Percentiles rank a stretch among this genome's conserved stretches.
phyloP scores from a whole-genome alignment of 2,888 invertebrate species.

The Myathropa florea region DNA sequence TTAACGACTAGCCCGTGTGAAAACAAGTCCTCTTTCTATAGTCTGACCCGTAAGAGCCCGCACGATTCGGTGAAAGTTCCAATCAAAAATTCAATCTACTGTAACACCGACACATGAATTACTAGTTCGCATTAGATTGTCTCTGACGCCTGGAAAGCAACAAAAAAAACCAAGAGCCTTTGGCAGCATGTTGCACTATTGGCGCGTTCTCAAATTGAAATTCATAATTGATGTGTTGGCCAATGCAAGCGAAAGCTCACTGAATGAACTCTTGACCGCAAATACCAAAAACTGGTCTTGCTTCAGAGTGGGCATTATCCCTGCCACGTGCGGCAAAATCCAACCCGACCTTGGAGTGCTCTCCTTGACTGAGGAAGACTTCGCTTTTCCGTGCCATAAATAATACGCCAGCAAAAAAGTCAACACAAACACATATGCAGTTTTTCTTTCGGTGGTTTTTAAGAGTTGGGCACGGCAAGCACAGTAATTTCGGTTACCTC shows the following conservation, averaged over 20 bases:
- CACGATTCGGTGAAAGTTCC: background rate
- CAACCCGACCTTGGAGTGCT: background rate
- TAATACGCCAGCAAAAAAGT: slow-evolving; percentile 48
- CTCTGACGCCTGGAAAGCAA: slow-evolving; percentile 3
- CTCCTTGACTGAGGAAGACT: background rate
- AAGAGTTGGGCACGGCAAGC: background rate
- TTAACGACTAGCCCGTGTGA: too few species aligned
- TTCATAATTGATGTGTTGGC: slow-evolving; percentile 63
- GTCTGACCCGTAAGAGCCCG: background rate
- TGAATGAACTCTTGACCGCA: background rate
- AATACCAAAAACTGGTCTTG: slow-evolving; percentile 5
- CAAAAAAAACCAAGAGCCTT: background rate
- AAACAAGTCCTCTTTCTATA: background rate
- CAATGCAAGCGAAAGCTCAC: slow-evolving; percentile 14
- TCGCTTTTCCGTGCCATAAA: slow-evolving; percentile 35
- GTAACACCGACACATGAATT: background rate
- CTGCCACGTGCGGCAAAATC: slow-evolving; percentile 36
- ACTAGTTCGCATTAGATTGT: slow-evolving; percentile 2
- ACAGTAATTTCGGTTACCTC: slow-evolving; percentile 52
- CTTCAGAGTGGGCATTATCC: background rate
- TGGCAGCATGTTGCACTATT: background rate
- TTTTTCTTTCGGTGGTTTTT: slow-evolving; percentile 10
- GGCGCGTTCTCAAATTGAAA: slow-evolving; percentile 57
- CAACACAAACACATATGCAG: background rate
- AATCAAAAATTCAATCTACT: slow-evolving; percentile 33